Percentiles rank a stretch among this genome's conserved stretches.
phyloP scores from a whole-genome alignment of 2,888 invertebrate species.

The Sesia apiformis region DNA sequence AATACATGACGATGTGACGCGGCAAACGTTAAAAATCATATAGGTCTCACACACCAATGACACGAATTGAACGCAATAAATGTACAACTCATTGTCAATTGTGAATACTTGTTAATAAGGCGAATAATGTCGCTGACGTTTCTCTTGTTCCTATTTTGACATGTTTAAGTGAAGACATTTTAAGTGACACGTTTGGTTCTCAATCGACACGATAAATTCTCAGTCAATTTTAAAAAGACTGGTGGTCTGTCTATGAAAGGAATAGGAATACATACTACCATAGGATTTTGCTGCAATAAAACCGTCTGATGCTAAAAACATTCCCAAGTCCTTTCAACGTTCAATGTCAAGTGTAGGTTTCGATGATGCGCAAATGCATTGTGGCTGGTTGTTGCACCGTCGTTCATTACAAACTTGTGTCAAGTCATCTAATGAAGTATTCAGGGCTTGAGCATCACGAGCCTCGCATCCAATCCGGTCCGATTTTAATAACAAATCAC shows the following conservation, averaged over 20 bases:
- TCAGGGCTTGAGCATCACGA: constrained; percentile 31
- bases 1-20: constrained; percentile 2
- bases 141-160: background rate
- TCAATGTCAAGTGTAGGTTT: constrained; percentile 1
- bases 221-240: too few relatives aligned
- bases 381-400: constrained; percentile 34
- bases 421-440: constrained; percentile 69
- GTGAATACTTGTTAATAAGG: background rate
- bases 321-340: background rate
- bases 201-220: too few relatives aligned
- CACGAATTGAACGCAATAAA: background rate
- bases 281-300: too few relatives aligned
- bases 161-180: background rate
- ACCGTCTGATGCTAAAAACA: background rate
- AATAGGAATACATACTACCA: too few relatives aligned
- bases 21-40: background rate
- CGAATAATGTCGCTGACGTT: background rate
- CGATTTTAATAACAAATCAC: constrained; percentile 48
- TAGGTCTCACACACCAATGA: background rate
- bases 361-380: constrained; percentile 39
- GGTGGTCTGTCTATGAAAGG: too few relatives aligned
- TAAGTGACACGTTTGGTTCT: too few relatives aligned
- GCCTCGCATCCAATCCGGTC: constrained; percentile 26
- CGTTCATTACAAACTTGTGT: constrained; percentile 44
- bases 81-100: background rate